A percentile compares a stretch with the other conserved stretches of the same genome.
Conservation (phyloP, 2,888 invertebrate species). For the Epinotia brunnichana region DNA sequence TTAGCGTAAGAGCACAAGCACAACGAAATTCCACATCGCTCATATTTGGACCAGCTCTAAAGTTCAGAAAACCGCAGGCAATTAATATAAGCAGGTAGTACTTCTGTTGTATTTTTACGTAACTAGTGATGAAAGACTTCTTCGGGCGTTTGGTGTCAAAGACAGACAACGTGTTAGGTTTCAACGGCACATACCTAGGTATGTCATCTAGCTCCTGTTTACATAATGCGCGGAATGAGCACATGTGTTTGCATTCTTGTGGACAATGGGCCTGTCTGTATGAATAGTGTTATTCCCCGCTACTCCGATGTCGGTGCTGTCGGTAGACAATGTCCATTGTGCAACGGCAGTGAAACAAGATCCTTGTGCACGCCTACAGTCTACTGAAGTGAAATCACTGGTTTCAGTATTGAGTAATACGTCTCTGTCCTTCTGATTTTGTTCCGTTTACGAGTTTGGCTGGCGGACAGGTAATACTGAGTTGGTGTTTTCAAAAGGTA, state of each 20-base stretch:
- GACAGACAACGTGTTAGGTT: neutral
- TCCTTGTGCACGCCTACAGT: conserved; percentile 49
- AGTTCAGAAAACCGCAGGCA: too few relatives aligned
- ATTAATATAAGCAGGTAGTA: too few relatives aligned
- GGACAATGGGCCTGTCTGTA: conserved; percentile 67
- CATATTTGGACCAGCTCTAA: too few relatives aligned
- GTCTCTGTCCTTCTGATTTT: neutral
- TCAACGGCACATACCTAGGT: neutral
- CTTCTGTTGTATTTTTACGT: too few relatives aligned
- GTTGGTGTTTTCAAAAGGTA: neutral
- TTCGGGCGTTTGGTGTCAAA: neutral
- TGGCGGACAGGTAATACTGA: neutral
- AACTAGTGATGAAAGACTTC: too few relatives aligned
- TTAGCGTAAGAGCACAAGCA: too few relatives aligned
- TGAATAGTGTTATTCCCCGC: conserved; percentile 54
- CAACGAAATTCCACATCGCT: too few relatives aligned
- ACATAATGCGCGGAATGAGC: conserved; percentile 39
- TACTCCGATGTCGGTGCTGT: conserved; percentile 56
- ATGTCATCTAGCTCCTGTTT: conserved; percentile 17
- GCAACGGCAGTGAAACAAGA: conserved; percentile 68
- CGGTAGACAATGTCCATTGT: conserved; percentile 77
- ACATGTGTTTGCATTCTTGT: conserved; percentile 59
- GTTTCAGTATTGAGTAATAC: conserved; percentile 18
- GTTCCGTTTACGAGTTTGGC: neutral
- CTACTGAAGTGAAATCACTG: conserved; percentile 46